Evolutionary conservation across 2,113 vertebrate species (phyloP).

Genomic region (Pleuronectes platessa): DNA sequence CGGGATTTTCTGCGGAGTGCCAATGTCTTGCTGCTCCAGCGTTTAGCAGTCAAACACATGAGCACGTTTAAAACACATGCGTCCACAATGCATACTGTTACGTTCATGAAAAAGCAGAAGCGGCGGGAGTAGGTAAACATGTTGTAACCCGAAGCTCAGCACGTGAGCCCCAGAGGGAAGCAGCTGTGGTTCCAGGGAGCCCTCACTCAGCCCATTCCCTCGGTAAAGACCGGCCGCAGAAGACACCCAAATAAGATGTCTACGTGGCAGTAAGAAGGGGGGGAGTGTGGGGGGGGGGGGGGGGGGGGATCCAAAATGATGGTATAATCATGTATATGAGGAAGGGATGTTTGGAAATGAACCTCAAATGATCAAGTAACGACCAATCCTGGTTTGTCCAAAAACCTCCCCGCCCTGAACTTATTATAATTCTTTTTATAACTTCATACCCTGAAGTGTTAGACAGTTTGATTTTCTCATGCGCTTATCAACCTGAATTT

Average conservation of each 20-base stretch:
- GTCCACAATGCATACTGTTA: neutral
- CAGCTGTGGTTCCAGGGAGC: slow-evolving; percentile 80
- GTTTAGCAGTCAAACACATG: slow-evolving; percentile 3
- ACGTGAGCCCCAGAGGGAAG: slow-evolving; percentile 68
- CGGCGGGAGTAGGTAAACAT: slow-evolving; percentile 75
- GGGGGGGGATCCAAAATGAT: slow-evolving; percentile 31
- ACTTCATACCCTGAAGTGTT: slow-evolving; percentile 1
- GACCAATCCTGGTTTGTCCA: slow-evolving; percentile 25
- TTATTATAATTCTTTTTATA: neutral
- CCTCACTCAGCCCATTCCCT: slow-evolving; percentile 72
- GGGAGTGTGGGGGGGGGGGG: neutral
- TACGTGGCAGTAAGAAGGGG: slow-evolving; percentile 4
- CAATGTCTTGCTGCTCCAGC: slow-evolving; percentile 31
- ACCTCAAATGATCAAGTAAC: slow-evolving; percentile 50
- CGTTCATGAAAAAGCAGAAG: slow-evolving; percentile 75
- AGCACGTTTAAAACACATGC: slow-evolving; percentile 20
- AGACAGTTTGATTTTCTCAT: slow-evolving; percentile 53
- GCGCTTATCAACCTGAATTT: slow-evolving; percentile 54
- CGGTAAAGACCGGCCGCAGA: slow-evolving; percentile 50
- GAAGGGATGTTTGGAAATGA: slow-evolving; percentile 26
- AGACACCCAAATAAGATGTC: slow-evolving; percentile 74
- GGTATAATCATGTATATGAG: slow-evolving; percentile 28
- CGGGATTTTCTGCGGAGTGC: slow-evolving; percentile 27
- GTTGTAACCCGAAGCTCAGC: slow-evolving; percentile 77
- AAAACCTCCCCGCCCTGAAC: slow-evolving; percentile 6